Evolutionary conservation across 1,140 invertebrate genomes (phyloP).

Genomic region (Phymastichus coffea): DNA sequence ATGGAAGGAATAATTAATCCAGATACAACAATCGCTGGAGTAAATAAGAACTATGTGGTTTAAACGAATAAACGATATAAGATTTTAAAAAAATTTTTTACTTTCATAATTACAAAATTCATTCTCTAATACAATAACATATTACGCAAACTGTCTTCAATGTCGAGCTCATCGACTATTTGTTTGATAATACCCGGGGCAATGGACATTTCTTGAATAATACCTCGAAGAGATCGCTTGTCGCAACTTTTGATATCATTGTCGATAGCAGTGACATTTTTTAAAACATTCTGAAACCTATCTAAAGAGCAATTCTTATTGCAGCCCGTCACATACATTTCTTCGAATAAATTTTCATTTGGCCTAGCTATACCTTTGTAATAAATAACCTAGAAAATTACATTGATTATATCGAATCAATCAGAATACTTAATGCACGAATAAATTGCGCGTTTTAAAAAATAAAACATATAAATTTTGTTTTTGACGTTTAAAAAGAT

Average conservation of each 20-base stretch:
- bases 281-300: constrained; percentile 20
- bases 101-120: background rate
- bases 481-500: constrained; percentile 20
- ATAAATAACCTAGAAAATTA: no score
- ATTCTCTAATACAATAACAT: background rate
- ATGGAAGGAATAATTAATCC: background rate
- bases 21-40: background rate
- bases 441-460: no score
- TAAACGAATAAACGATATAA: background rate
- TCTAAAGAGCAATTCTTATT: constrained; percentile 22
- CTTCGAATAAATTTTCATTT: no score
- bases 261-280: constrained; percentile 23
- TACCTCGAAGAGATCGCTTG: constrained; percentile 1
- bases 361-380: no score
- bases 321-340: constrained; percentile 25
- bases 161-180: background rate
- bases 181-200: no score
- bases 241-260: constrained; percentile 33
- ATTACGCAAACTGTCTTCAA: background rate
- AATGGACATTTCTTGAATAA: no score
- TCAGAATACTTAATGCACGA: no score
- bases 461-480: no score
- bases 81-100: background rate
- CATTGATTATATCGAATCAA: no score
- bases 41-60: background rate